A percentile compares a stretch with the other conserved stretches of the same genome.
These are phyloP conservation scores for Pararge aegeria DNA, from an alignment of 1,140 invertebrate species.

Conservation along the genomic window DNA sequence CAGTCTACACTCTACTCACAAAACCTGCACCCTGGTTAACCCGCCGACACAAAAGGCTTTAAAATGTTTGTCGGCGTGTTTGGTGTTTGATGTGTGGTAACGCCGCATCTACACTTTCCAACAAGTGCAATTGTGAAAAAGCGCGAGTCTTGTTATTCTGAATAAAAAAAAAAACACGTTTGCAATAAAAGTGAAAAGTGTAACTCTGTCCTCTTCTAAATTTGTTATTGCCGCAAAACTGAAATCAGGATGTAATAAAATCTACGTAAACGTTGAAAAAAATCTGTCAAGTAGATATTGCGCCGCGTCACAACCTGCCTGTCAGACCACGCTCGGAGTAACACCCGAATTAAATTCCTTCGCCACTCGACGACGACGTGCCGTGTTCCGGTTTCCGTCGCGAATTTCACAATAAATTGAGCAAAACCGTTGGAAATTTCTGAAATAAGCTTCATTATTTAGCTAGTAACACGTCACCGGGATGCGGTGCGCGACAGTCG, in stretches of 20 bases:
- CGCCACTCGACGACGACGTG: slow-evolving; percentile 12
- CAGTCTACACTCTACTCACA: no score
- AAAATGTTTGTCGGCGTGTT: no score
- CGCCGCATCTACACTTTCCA: no score
- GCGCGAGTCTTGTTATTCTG: no score
- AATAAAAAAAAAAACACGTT: no score
- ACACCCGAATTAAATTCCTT: slow-evolving; percentile 67
- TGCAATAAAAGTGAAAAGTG: no score
- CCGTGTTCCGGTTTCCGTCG: slow-evolving; percentile 30
- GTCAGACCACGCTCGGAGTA: slow-evolving; percentile 44
- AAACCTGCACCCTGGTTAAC: no score
- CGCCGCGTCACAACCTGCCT: slow-evolving; percentile 50
- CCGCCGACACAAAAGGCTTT: no score
- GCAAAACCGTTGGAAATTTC: slow-evolving; percentile 37
- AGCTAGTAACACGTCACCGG: slow-evolving; percentile 13
- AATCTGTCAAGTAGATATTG: background rate
- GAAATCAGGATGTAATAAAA: background rate
- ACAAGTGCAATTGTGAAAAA: no score
- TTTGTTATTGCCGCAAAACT: no score
- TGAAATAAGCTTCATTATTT: slow-evolving; percentile 42
- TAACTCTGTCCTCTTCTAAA: no score
- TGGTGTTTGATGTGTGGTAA: no score
- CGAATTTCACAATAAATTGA: slow-evolving; percentile 44
- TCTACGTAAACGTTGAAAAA: background rate
- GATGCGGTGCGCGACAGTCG: slow-evolving; percentile 10